A percentile compares a stretch with the other conserved stretches of the same genome.
Conservation (phyloP, 2,888 invertebrate genomes). For the Nycteola revayana region DNA sequence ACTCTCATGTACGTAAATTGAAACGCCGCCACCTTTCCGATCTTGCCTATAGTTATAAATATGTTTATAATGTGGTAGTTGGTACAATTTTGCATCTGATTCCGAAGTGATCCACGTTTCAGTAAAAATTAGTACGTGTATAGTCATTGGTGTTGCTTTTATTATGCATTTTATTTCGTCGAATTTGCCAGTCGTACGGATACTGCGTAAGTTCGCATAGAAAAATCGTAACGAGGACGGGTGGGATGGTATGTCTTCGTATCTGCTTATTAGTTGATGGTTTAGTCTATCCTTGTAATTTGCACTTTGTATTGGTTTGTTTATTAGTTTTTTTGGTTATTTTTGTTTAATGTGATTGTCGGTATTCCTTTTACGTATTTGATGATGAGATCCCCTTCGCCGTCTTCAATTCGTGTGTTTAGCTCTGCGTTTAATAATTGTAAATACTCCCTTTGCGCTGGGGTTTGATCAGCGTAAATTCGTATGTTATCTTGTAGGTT, state of each 20-base stretch:
- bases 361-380: slow-evolving; percentile 33
- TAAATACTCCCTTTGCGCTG: slow-evolving; percentile 22
- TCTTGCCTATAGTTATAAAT: too few relatives aligned
- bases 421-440: slow-evolving; percentile 21
- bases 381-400: slow-evolving; percentile 26
- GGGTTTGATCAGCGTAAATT: slow-evolving; percentile 29
- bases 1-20: too few relatives aligned
- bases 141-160: slow-evolving; percentile 6
- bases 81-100: too few relatives aligned
- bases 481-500: slow-evolving; percentile 20
- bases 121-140: slow-evolving; percentile 15
- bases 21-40: too few relatives aligned
- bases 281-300: slow-evolving; percentile 3
- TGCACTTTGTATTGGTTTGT: not conserved
- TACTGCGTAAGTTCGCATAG: slow-evolving; percentile 19
- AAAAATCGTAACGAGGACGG: slow-evolving; percentile 13
- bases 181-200: slow-evolving; percentile 15
- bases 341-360: slow-evolving; percentile 14
- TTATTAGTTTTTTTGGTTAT: slow-evolving; percentile 16
- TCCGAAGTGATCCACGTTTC: too few relatives aligned
- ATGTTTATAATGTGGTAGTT: too few relatives aligned
- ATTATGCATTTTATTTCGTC: slow-evolving; percentile 22
- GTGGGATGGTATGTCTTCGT: slow-evolving; percentile 14
- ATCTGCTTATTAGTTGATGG: slow-evolving; percentile 8
- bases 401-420: slow-evolving; percentile 14